Percentiles rank a stretch among this genome's conserved stretches.
Conservation (phyloP, 2,113 vertebrate species). For the Cyanistes caeruleus region DNA sequence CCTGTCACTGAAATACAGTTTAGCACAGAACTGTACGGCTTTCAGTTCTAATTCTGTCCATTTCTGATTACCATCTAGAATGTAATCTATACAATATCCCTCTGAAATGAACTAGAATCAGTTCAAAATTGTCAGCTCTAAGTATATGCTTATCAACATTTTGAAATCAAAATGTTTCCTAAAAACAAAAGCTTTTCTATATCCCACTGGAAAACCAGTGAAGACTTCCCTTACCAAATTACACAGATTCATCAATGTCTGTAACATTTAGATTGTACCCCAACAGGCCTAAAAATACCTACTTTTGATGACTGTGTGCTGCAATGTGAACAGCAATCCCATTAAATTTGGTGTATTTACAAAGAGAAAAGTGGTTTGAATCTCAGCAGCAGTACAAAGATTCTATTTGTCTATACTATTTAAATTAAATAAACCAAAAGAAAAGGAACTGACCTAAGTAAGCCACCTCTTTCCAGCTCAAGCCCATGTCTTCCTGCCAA, state of each 20-base stretch:
- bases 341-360: neutral
- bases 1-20: neutral
- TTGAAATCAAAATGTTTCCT: neutral
- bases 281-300: neutral
- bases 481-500: conserved; percentile 69
- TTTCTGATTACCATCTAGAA: neutral
- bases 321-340: neutral
- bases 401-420: neutral
- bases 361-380: neutral
- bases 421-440: neutral
- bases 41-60: neutral
- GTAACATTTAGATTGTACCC: neutral
- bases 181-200: neutral
- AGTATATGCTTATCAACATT: neutral
- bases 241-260: neutral
- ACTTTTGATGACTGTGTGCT: neutral
- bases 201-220: neutral
- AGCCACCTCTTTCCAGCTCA: conserved; percentile 89
- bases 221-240: neutral
- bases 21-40: neutral
- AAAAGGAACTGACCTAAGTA: conserved; percentile 82
- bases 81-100: neutral
- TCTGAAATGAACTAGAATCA: neutral
- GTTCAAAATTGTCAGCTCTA: neutral
- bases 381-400: neutral